These are phyloP conservation scores for Asobara japonica DNA, from an alignment of 1,140 invertebrate genomes.

Conservation along the genomic window DNA sequence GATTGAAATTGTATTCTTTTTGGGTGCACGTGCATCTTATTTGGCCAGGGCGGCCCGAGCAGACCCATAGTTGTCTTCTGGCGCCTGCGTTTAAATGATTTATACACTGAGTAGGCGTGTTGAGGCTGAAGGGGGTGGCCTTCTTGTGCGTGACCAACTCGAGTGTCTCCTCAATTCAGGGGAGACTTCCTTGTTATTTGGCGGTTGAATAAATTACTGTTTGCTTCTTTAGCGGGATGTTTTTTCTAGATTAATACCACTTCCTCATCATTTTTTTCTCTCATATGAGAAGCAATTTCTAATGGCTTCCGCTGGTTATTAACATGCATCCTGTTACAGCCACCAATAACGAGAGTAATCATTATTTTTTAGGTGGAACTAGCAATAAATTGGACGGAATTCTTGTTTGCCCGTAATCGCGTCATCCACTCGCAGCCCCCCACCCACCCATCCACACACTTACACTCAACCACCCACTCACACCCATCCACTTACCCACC, in stretches of 20 bases:
- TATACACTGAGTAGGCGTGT: slow-evolving; percentile 6
- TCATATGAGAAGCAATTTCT: too few relatives aligned
- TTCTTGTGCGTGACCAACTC: slow-evolving; percentile 41
- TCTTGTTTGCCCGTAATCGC: too few relatives aligned
- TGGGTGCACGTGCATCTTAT: slow-evolving; percentile 58
- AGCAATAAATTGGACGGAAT: too few relatives aligned
- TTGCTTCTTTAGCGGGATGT: slow-evolving; percentile 55
- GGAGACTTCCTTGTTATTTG: slow-evolving; percentile 56
- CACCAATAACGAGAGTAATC: too few relatives aligned
- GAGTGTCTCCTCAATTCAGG: neutral
- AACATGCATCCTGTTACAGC: too few relatives aligned
- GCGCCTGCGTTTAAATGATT: slow-evolving; percentile 44
- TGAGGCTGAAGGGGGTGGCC: slow-evolving; percentile 42
- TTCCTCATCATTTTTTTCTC: neutral
- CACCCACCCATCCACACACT: too few relatives aligned
- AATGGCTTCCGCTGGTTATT: too few relatives aligned
- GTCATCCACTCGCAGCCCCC: too few relatives aligned
- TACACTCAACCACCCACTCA: too few relatives aligned
- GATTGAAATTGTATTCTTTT: slow-evolving; percentile 8
- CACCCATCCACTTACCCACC: too few relatives aligned
- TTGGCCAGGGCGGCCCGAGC: slow-evolving; percentile 50
- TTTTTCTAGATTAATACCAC: slow-evolving; percentile 44
- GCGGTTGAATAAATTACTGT: slow-evolving; percentile 51
- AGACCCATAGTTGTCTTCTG: slow-evolving; percentile 43
- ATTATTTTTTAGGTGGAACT: too few relatives aligned